Base-by-base conservation (phyloP, 2,888 invertebrate species). In the Gryllus longicercus region DNA sequence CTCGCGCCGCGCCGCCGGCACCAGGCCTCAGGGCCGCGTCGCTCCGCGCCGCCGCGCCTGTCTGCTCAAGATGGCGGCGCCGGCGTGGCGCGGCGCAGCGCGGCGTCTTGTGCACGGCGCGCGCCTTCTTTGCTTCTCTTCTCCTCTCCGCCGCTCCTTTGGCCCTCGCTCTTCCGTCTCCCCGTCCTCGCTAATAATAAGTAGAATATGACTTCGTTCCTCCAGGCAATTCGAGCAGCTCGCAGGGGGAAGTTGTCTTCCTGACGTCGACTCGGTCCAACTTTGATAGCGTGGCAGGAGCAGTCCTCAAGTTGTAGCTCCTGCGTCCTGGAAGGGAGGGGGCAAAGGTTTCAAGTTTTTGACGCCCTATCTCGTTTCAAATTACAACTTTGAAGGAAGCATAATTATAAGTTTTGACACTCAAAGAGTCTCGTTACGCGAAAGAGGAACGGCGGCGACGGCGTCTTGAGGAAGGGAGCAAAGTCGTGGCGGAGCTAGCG, bases 211-310 rank as follows among this genome's bases (percentile, higher is more conserved):
- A 63, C 16, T 18, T n/a, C 63, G 63, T 18, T n/a, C 63, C 16
- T 63, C 16, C 14, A 63, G 63, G 63, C 63, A 63, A 63, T 18
- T 63, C 63, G 16, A 63, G 38, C 38, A 38, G 38, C 63, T 18
- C 63, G 63, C 16, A 63, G 63, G 16, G 63, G 5, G 63, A 63
- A 63, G 63, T 63, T 18, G 63, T 63, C 63, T 63, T 63, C 63
- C 63, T 63, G 63, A 63, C 63, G 63, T 63, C 16, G 63, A 63
- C 63, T 63, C 63, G 63, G 63, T 63, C 63, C n/a, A 63, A 63
- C 63, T 63, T 63, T 63, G 63, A 63, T 63, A n/a, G 63, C 63
- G 63, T 63, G 63, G n/a, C 63, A 63, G 63, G 63, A 63, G 63
- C 63, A 63, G 63, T 63, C 63, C 63, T 63, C 63, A 63, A 63